phyloP scores from a whole-genome alignment of 2,888 invertebrate genomes.

The Tineola bisselliella region DNA sequence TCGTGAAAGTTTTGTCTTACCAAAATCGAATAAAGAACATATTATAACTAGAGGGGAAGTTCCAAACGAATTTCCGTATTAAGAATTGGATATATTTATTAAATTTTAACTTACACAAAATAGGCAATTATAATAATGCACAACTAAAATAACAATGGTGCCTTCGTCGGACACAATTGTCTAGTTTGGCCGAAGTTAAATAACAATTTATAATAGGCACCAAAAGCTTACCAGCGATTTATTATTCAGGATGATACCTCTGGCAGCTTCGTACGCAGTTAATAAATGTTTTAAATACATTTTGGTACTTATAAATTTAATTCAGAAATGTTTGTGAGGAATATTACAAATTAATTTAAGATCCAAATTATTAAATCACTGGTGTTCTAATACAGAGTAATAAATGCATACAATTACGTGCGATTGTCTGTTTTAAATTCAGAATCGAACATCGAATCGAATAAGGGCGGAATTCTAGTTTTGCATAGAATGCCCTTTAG shows the following conservation, averaged over 20 bases:
- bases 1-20: too few species aligned
- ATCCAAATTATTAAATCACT: too few species aligned
- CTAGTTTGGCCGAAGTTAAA: constrained; percentile 24
- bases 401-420: too few species aligned
- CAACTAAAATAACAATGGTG: constrained; percentile 2
- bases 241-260: constrained; percentile 27
- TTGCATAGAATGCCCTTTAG: constrained; percentile 26
- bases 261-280: constrained; percentile 27
- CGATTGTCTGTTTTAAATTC: background rate
- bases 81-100: background rate
- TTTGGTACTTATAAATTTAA: constrained; percentile 18
- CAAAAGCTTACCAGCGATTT: constrained; percentile 23
- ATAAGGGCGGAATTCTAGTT: constrained; percentile 17
- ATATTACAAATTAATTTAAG: too few species aligned
- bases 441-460: background rate
- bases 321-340: constrained; percentile 15
- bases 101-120: background rate
- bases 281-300: constrained; percentile 34
- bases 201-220: constrained; percentile 30
- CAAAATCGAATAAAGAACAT: too few species aligned
- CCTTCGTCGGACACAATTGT: constrained; percentile 1
- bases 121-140: background rate
- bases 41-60: too few species aligned
- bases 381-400: too few species aligned
- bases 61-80: background rate